These are phyloP conservation scores for Athetis lepigone DNA, from an alignment of 2,888 invertebrate species.

Conservation along the genomic window DNA sequence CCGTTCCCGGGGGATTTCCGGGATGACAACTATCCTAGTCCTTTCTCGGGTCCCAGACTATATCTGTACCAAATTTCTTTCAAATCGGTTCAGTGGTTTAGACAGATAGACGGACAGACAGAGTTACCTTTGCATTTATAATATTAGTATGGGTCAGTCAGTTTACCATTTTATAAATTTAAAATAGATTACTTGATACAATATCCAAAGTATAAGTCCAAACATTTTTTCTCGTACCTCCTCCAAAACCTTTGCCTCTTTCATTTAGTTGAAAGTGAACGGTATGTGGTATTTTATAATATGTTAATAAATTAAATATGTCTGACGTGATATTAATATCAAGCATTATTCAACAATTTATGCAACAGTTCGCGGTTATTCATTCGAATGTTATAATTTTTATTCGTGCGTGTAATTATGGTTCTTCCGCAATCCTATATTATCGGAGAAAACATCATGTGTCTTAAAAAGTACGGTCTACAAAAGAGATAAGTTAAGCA, in stretches of 20 bases:
- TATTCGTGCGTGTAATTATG: slow-evolving; percentile 30
- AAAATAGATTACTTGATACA: too few relatives aligned
- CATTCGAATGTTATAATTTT: slow-evolving; percentile 28
- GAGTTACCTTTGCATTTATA: too few relatives aligned
- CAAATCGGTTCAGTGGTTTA: too few relatives aligned
- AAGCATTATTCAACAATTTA: slow-evolving; percentile 56
- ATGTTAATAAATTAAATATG: slow-evolving; percentile 35
- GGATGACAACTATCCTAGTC: too few relatives aligned
- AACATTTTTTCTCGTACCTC: slow-evolving; percentile 9
- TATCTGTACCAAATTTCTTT: too few relatives aligned
- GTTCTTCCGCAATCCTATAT: slow-evolving; percentile 7
- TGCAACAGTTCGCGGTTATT: slow-evolving; percentile 37
- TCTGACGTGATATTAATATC: slow-evolving; percentile 34
- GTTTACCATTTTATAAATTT: too few relatives aligned
- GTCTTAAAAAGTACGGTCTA: neutral
- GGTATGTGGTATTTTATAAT: slow-evolving; percentile 4
- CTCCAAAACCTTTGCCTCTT: neutral
- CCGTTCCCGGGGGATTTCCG: too few relatives aligned
- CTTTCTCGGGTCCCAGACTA: too few relatives aligned
- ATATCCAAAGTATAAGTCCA: too few relatives aligned
- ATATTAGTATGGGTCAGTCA: too few relatives aligned
- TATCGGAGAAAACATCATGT: slow-evolving; percentile 24
- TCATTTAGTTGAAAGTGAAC: slow-evolving; percentile 30
- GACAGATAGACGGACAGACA: too few relatives aligned
- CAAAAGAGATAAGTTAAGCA: neutral